Base-by-base conservation (phyloP, 2,113 vertebrate species). In the Struthidea cinerea region DNA sequence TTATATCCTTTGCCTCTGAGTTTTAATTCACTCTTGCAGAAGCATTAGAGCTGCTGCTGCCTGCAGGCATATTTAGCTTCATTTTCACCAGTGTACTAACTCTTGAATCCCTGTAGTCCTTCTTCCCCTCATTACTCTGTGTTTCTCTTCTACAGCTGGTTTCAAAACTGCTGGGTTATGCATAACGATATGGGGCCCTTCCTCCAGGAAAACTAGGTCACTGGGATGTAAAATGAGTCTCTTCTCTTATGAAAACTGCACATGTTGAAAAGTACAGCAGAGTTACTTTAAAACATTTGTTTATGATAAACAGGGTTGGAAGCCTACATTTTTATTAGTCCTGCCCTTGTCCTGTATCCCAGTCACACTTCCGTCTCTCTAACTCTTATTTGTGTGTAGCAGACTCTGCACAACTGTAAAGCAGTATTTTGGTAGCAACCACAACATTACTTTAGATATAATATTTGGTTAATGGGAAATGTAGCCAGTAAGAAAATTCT, bases 161-260 rank as follows among this genome's bases (percentile, higher is more conserved):
- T 91, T 93, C 64, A 90, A 74, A 94, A 91, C 39, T 91, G 69
- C 64, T 87, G 35, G 39, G 30, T 82, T 93, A 71, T 87, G 77
- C 77, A 89, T 84, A 95, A 95, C 1, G 13, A 81, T 57, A 70
- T 35, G 26, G 83, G 30, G 39, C 64, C 14, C 35, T 84, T 93
- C 69, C 33, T 89, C 19, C 52, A 75, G 49, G 39, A 95, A 95
- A 95, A 84, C 64, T 82, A 87, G 77, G 76, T 91, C 68, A 81
- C 13, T 50, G 44, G 84, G 37, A 90, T 74, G 26, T 86, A 89
- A 86, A 84, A 86, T 21, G 9, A 82, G 14, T 59, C 14, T 86
- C 53, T 79, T 39, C 46, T 8, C n/a, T 81, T 71, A 44, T 12
- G 28, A 80, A 89, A 93, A 63, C 20, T 74, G 22, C n/a, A 76